Evolutionary conservation across 2,888 invertebrate genomes (phyloP).

Genomic region (Dryocosmus kuriphilus): DNA sequence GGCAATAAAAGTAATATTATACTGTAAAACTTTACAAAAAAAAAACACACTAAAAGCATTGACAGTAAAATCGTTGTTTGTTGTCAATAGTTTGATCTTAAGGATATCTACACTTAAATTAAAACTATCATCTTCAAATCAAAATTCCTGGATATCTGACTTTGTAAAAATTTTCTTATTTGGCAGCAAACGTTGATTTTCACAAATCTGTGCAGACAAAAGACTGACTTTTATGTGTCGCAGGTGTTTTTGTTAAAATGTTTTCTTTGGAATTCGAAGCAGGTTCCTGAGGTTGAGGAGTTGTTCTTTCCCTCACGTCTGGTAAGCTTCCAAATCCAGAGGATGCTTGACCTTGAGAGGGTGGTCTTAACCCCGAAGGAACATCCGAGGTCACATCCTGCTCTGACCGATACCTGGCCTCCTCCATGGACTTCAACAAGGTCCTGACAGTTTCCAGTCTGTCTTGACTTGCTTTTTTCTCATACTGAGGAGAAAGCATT

Average conservation of each 20-base stretch:
- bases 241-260: constrained; percentile 52
- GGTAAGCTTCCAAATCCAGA: constrained; percentile 70
- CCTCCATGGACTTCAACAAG: constrained; percentile 54
- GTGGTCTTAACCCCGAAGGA: constrained; percentile 55
- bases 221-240: background rate
- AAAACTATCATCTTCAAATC: background rate
- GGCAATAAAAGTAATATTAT: background rate
- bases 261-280: constrained; percentile 56
- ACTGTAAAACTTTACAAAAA: background rate
- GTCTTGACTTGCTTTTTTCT: constrained; percentile 56
- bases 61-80: background rate
- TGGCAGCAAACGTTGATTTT: constrained; percentile 14
- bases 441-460: constrained; percentile 54
- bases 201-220: constrained; percentile 68
- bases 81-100: background rate
- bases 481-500: constrained; percentile 48
- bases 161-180: background rate
- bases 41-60: background rate
- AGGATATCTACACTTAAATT: background rate
- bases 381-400: constrained; percentile 42
- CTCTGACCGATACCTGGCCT: constrained; percentile 48
- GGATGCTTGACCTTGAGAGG: constrained; percentile 65
- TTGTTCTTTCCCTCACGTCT: constrained; percentile 59
- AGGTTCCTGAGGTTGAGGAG: constrained; percentile 47
- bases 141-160: background rate